Percentiles rank a stretch among this genome's conserved stretches.
Evolutionary conservation across 2,797 vertebrate species (phyloP).

Genomic region (Denticeps clupeoides): DNA sequence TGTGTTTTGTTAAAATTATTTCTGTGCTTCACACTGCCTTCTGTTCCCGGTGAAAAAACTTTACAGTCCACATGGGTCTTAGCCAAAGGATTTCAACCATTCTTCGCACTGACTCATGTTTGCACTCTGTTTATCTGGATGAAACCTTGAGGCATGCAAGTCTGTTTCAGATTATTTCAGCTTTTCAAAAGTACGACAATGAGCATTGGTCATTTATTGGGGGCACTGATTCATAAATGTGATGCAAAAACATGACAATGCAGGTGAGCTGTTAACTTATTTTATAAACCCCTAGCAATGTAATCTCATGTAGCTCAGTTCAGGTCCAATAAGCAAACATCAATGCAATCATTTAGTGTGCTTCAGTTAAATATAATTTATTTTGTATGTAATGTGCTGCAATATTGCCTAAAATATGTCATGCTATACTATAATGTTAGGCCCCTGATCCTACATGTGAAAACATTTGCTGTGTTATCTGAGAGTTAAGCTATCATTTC

Average conservation of each 20-base stretch:
- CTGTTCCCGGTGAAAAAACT: background rate
- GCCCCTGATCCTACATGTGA: background rate
- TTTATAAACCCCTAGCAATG: too few species aligned
- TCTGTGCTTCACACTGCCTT: background rate
- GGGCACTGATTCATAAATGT: too few species aligned
- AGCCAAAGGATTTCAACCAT: background rate
- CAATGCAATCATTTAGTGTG: conserved; percentile 2
- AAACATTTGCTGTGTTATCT: conserved; percentile 11
- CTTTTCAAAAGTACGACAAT: too few species aligned
- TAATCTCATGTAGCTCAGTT: too few species aligned
- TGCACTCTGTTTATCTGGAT: too few species aligned
- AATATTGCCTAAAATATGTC: background rate
- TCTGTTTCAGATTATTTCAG: too few species aligned
- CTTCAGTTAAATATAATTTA: background rate
- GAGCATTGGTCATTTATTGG: too few species aligned
- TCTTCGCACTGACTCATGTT: background rate
- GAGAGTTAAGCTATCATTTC: conserved; percentile 13
- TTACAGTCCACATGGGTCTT: background rate
- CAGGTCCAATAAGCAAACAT: background rate
- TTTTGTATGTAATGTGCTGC: background rate
- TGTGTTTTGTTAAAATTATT: background rate
- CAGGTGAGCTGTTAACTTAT: too few species aligned
- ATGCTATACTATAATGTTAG: background rate
- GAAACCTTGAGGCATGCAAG: too few species aligned
- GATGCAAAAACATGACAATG: too few species aligned